phyloP scores from a whole-genome alignment of 2,888 invertebrate species.

The Xylophagus ater region DNA sequence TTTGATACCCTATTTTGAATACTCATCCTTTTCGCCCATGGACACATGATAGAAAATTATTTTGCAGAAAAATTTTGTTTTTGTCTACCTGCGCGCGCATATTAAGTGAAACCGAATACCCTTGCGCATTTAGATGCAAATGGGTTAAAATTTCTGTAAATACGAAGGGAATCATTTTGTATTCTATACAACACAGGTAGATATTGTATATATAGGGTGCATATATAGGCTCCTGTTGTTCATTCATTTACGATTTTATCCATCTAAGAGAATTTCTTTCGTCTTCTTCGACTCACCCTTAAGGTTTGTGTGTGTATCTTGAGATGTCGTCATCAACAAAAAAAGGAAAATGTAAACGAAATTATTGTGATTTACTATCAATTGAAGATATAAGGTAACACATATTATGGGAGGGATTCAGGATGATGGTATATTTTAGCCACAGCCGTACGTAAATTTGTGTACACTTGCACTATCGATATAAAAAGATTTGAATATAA shows the following conservation, averaged over 20 bases:
- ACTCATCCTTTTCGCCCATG: slow-evolving; percentile 19
- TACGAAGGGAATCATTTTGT: slow-evolving; percentile 10
- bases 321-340: slow-evolving; percentile 6
- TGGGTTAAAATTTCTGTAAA: slow-evolving; percentile 17
- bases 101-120: slow-evolving; percentile 20
- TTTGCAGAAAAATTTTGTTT: slow-evolving; percentile 8
- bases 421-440: not conserved
- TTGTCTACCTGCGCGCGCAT: slow-evolving; percentile 20
- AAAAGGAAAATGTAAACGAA: slow-evolving; percentile 11
- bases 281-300: not conserved
- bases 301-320: slow-evolving; percentile 5
- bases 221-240: too few relatives aligned
- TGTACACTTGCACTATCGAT: slow-evolving; percentile 19
- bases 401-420: not conserved
- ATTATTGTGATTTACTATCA: slow-evolving; percentile 17
- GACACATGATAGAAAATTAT: too few relatives aligned
- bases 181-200: slow-evolving; percentile 9
- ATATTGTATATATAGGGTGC: slow-evolving; percentile 4
- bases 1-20: slow-evolving; percentile 17
- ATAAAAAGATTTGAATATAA: slow-evolving; percentile 18
- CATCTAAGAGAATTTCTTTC: too few relatives aligned
- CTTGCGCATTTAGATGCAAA: slow-evolving; percentile 18
- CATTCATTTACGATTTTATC: too few relatives aligned
- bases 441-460: slow-evolving; percentile 11
- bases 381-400: slow-evolving; percentile 11